Base-by-base conservation (phyloP, 2,888 invertebrate species). In the Drosophila rubida region DNA sequence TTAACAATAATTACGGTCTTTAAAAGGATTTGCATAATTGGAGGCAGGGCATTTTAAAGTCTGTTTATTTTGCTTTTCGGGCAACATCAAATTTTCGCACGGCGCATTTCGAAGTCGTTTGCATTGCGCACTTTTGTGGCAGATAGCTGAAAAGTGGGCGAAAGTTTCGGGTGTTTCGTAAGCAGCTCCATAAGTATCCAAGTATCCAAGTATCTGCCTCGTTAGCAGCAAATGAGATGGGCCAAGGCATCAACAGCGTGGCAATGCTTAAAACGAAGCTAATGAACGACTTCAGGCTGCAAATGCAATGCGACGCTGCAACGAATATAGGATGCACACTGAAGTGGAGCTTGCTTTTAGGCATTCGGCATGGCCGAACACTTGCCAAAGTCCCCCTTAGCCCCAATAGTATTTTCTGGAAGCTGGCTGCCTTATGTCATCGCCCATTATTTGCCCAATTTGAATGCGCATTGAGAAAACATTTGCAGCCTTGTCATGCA, bases 401-500 rank as follows among this genome's bases (percentile, higher is more conserved):
- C 2, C 39, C 39, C 4, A n/a, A n/a, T n/a, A n/a, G 23, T 9
- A 14, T 4, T 32, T 4, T 4, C 25, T 37, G n/a, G n/a, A n/a
- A n/a, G 3, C 37, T 39, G 44, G 16, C n/a, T 16, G 42, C 41
- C 35, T 37, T 37, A 7, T 37, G 35, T 37, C 39, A 39, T 13
- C 42, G 45, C 35, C 68, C 64, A 79, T 78, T 80, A 78, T 78
- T 80, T 66, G 80, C 58, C 77, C 80, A 80, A 80, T 78, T 78
- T 79, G 65, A 76, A 72, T 72, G 72, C 65, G 76, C 77, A 79
- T 72, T 63, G 80, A 69, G 73, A 76, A 80, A 76, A 78, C 71
- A 80, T 78, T 62, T 69, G 55, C 61, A 50, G 73, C 25, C 69
- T 61, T 76, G 79, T 76, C 82, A 78, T 75, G 79, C 79, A 80